Evolutionary conservation across 1,140 invertebrate genomes (phyloP).

Genomic region (Drosophila dunni): DNA sequence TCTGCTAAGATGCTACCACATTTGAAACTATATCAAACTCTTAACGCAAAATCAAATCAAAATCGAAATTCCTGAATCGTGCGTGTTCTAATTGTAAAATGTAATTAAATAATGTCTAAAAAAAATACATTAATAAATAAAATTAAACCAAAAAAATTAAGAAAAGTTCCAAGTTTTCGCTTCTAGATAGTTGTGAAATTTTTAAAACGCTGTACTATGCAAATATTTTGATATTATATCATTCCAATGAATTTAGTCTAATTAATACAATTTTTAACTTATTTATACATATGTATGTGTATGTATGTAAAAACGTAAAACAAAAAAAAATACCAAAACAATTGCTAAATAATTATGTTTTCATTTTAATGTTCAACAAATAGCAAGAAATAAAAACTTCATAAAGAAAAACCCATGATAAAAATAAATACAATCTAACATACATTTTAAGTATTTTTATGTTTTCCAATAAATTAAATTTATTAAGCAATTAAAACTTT

Average conservation of each 20-base stretch:
- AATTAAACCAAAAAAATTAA: slow-evolving; percentile 22
- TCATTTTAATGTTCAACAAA: slow-evolving; percentile 77
- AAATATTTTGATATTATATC: slow-evolving; percentile 83
- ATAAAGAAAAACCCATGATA: slow-evolving; percentile 11
- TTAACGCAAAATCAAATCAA: slow-evolving; percentile 48
- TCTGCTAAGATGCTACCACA: slow-evolving; percentile 29
- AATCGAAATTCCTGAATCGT: slow-evolving; percentile 51
- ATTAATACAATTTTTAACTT: slow-evolving; percentile 83
- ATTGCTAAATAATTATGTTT: slow-evolving; percentile 74
- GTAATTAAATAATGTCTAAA: slow-evolving; percentile 45
- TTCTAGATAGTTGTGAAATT: slow-evolving; percentile 82
- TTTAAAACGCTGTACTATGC: slow-evolving; percentile 79
- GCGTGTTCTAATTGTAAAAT: slow-evolving; percentile 72
- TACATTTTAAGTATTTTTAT: slow-evolving; percentile 78
- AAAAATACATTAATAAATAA: slow-evolving; percentile 4
- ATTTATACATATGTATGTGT: slow-evolving; percentile 75
- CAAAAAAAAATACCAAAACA: slow-evolving; percentile 52
- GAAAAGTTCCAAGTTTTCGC: slow-evolving; percentile 69
- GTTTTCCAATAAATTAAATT: slow-evolving; percentile 82
- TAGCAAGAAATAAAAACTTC: slow-evolving; percentile 44
- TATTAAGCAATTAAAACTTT: slow-evolving; percentile 66
- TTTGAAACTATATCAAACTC: slow-evolving; percentile 12
- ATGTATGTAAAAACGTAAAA: slow-evolving; percentile 73
- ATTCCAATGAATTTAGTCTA: slow-evolving; percentile 83
- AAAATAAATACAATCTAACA: slow-evolving; percentile 52